Evolutionary conservation across 1,140 invertebrate genomes (phyloP).

Genomic region (Oreohelix idahoensis): DNA sequence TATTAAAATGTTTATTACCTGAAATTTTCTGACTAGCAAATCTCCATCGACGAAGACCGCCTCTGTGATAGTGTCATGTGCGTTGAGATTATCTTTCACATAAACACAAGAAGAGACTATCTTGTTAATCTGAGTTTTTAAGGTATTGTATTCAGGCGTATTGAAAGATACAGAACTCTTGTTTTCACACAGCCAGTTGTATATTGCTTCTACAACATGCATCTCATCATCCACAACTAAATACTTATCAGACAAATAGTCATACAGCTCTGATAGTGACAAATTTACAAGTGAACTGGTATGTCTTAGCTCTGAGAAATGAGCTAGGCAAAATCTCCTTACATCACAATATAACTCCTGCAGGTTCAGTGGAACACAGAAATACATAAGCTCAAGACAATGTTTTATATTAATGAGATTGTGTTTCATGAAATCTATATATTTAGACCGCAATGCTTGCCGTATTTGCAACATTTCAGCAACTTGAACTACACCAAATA

Average conservation of each 20-base stretch:
- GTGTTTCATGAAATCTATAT: conserved; percentile 10
- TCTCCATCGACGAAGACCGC: not conserved
- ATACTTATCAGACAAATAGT: conserved; percentile 33
- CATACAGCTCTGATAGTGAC: not conserved
- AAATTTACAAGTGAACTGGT: not conserved
- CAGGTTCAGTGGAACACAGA: not conserved
- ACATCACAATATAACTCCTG: conserved; percentile 9
- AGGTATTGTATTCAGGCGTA: not conserved
- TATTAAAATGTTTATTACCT: too few species aligned
- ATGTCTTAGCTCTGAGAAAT: conserved; percentile 12
- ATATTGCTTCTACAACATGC: not conserved
- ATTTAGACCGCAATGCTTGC: not conserved
- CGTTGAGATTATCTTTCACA: not conserved
- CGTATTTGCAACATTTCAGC: conserved; percentile 14
- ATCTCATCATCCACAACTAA: conserved; percentile 23
- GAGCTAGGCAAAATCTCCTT: conserved; percentile 3
- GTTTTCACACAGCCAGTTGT: not conserved
- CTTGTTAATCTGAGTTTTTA: not conserved
- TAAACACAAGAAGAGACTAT: not conserved
- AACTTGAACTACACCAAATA: conserved; percentile 2
- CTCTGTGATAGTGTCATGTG: not conserved
- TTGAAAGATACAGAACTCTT: not conserved
- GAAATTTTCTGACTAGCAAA: not conserved
- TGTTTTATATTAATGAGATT: not conserved
- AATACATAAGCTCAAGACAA: conserved; percentile 24